Percentiles rank a stretch among this genome's conserved stretches.
Evolutionary conservation across 1,140 invertebrate genomes (phyloP).

Genomic region (Drosophila parvula): DNA sequence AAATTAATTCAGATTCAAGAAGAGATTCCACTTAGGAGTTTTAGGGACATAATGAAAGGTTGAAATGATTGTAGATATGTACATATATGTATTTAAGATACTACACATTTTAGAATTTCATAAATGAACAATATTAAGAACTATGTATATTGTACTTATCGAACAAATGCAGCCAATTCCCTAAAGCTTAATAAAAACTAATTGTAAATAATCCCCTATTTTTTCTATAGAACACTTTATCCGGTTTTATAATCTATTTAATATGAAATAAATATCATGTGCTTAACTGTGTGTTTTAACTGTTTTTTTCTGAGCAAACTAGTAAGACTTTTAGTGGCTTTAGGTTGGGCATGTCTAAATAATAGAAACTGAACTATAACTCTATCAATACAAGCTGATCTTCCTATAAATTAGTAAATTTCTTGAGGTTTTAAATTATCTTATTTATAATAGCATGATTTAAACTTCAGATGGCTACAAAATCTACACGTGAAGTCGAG

Average conservation of each 20-base stretch:
- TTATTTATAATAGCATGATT: background rate
- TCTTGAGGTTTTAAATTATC: background rate
- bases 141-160: no score
- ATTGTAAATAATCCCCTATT: fast-evolving
- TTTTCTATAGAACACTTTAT: background rate
- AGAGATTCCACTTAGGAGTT: no score
- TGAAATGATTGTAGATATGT: no score
- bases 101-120: no score
- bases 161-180: no score
- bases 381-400: background rate
- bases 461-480: background rate
- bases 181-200: background rate
- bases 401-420: background rate
- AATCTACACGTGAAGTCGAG: background rate
- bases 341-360: background rate
- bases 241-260: background rate
- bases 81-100: no score
- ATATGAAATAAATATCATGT: no score
- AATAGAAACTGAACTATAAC: background rate
- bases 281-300: no score
- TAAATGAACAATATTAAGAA: no score
- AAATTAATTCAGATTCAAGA: background rate
- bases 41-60: no score
- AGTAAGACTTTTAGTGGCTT: background rate
- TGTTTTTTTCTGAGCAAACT: no score